A percentile compares a stretch with the other conserved stretches of the same genome.
Evolutionary conservation across 2,113 vertebrate species (phyloP).

Genomic region (Notarius lentiginosus): DNA sequence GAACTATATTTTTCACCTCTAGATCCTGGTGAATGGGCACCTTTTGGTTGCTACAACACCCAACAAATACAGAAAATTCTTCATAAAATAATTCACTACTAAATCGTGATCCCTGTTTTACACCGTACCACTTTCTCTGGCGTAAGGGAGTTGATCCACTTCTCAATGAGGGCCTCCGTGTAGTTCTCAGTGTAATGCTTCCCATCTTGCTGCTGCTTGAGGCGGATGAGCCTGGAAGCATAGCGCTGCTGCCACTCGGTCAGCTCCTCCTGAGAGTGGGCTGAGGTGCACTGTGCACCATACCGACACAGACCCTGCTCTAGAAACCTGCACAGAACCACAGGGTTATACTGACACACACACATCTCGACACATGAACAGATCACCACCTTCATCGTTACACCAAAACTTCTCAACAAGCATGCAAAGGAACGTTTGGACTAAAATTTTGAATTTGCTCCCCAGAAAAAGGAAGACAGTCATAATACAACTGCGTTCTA

Average conservation of each 20-base stretch:
- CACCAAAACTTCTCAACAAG: neutral
- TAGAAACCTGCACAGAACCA: constrained; percentile 78
- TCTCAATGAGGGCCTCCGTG: constrained; percentile 97
- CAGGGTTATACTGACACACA: neutral
- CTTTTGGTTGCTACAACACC: neutral
- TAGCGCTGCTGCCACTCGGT: constrained; percentile 98
- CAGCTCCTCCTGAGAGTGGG: constrained; percentile 96
- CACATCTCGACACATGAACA: neutral
- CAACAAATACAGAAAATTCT: neutral
- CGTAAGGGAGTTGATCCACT: constrained; percentile 98
- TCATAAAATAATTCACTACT: neutral
- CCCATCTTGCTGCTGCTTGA: constrained; percentile 96
- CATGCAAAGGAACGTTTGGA: neutral
- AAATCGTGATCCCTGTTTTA: neutral
- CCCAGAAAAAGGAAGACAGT: neutral
- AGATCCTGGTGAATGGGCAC: neutral
- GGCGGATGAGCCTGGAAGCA: constrained; percentile 87
- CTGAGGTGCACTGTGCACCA: constrained; percentile 96
- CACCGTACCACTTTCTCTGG: constrained; percentile 92
- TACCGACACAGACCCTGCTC: constrained; percentile 97
- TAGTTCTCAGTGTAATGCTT: constrained; percentile 94
- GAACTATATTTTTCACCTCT: neutral
- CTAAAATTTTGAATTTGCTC: neutral
- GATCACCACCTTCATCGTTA: neutral
- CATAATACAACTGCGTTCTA: neutral